Evolutionary conservation across 2,797 vertebrate species (phyloP), one percentile per base, ranked within the genome.

Genomic region (Tragopan temminckii): DNA sequence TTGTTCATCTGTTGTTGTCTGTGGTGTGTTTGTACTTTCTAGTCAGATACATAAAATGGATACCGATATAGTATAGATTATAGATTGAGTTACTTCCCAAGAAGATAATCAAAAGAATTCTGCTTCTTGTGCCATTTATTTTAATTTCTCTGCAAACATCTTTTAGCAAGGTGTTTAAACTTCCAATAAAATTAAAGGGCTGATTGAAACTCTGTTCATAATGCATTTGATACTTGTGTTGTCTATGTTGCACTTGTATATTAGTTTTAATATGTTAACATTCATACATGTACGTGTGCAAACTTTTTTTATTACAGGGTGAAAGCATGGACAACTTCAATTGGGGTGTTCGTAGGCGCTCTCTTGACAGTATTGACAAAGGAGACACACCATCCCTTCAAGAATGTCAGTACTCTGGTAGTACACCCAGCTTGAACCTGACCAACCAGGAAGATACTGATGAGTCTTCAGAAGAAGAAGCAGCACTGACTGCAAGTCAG

Each of bases 291-390:
- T 38, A 24, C 25, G 3, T 64, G 38, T 90, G 90, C 59, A 68
- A 69, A 18, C 52, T 61, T 55, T 15, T 89, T 95, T 93, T 72
- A 5, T 92, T 96, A 81, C 97, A 99, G 99, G 99, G 99, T 84
- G 99, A 99, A 97, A 99, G 99, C 95, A 99, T 99, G 99, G 99
- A 99, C 97, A 99, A 99, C 97, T 99, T 99, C 96, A 99, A 99
- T 97, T 99, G 99, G 99, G 99, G 99, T 0, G 99, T 99, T 85
- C 99, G 99, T 5, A 98, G 99, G 18, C 99, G 99, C 84, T 99
- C 99, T 3, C 98, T 99, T 85, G 99, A 99, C 97, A 99, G 99
- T 91, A 99, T 99, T 96, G 99, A 99, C 98, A 99, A 99, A 97
- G 99, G 99, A 55, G 99, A 99, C 98, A 99, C 99, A 0, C 99